Evolutionary conservation across 2,797 vertebrate species (phyloP), one percentile per base, ranked within the genome.

Genomic region (Myripristis jacobus): DNA sequence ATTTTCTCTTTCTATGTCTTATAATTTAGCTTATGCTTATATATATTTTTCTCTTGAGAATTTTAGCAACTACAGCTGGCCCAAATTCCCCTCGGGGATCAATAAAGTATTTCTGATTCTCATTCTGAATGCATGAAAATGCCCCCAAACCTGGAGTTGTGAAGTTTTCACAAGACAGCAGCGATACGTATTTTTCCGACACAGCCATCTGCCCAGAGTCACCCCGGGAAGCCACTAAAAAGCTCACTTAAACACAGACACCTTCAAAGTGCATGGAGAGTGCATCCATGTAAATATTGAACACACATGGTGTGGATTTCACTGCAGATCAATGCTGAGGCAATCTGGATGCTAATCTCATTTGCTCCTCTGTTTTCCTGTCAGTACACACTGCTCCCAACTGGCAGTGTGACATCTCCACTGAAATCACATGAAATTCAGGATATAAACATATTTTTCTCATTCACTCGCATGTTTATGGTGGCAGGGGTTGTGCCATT

Each of bases 211-310:
- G 44, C 50, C 82, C 75, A 1, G 75, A 86, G 48, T 54, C 73
- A 73, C 81, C 73, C 52, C 73, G 85, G 31, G 74, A 69, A 83
- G 66, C 69, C 58, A 64, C 58, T 77, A 60, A 79, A 85, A 85
- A 72, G 82, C 71, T 80, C 74, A 87, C 79, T 88, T 69, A 82
- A 85, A 65, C 79, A 71, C 60, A 73, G 51, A 67, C 70, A 79
- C 78, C 63, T 85, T 82, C 52, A 80, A 34, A 91, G 86, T 85
- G 87, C 83, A 79, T 74, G 75, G 62, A 88, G 88, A 89, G 83
- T 90, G 85, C 86, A 87, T 89, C 84, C 83, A 88, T 90, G 87
- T 87, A 83, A 85, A 87, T 82, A 86, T 70, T 86, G 70, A 88
- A 77, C 78, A 75, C 43, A 58, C 73, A 65, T 54, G 83, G 88